Percentiles rank a stretch among this genome's conserved stretches.
phyloP scores from a whole-genome alignment of 2,888 invertebrate species.

The Meandrusa payeni region DNA sequence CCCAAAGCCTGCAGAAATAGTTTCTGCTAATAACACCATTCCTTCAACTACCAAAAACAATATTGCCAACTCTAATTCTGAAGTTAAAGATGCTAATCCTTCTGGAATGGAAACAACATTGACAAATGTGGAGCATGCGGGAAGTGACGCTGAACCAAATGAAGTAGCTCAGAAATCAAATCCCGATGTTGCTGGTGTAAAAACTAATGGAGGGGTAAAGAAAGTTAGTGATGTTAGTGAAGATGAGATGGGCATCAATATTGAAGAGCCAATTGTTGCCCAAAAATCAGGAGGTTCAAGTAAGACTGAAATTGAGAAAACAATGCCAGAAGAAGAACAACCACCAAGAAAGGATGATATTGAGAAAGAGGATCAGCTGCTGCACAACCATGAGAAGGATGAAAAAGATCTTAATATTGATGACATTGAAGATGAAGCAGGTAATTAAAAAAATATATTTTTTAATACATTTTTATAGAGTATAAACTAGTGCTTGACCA shows the following conservation, averaged over 20 bases:
- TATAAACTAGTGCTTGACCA: too few species aligned
- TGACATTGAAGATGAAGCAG: slow-evolving; percentile 27
- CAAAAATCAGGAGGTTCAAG: slow-evolving; percentile 16
- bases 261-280: not conserved
- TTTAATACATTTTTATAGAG: too few species aligned
- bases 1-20: slow-evolving; percentile 5
- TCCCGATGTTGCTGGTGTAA: not conserved
- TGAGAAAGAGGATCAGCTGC: slow-evolving; percentile 25
- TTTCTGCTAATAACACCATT: slow-evolving; percentile 12
- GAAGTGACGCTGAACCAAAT: not conserved
- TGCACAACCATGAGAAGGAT: slow-evolving; percentile 28
- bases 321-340: slow-evolving; percentile 24
- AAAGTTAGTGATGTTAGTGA: slow-evolving; percentile 2
- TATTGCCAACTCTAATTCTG: not conserved
- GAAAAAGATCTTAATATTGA: slow-evolving; percentile 35
- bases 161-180: not conserved
- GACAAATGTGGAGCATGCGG: slow-evolving; percentile 3
- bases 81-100: slow-evolving; percentile 7
- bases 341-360: slow-evolving; percentile 28
- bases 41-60: slow-evolving; percentile 10
- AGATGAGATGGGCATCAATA: not conserved
- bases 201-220: not conserved
- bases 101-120: slow-evolving; percentile 5
- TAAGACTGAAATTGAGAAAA: slow-evolving; percentile 24
- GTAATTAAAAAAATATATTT: too few species aligned